Conservation (phyloP, 2,113 vertebrate genomes). For the Talpa occidentalis region DNA sequence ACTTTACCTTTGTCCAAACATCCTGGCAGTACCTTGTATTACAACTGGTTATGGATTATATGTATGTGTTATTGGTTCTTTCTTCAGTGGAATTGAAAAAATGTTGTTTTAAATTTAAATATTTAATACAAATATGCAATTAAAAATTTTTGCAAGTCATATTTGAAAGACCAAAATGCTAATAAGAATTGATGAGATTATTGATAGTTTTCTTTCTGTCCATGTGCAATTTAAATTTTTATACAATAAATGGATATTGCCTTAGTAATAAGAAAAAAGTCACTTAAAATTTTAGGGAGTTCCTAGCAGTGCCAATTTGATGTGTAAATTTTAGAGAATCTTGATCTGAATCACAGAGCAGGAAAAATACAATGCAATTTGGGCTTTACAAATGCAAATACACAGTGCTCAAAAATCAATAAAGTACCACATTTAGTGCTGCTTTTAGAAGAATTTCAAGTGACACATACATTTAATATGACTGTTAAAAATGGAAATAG, state of each 20-base stretch:
- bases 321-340: not conserved
- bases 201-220: not conserved
- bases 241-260: not conserved
- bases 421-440: not conserved
- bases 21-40: conserved; percentile 20
- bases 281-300: not conserved
- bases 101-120: conserved; percentile 3
- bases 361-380: conserved; percentile 21
- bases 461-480: not conserved
- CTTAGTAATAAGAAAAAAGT: conserved; percentile 22
- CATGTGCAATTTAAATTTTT: not conserved
- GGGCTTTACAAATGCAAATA: conserved; percentile 38
- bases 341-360: not conserved
- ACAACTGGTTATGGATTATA: not conserved
- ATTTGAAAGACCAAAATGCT: not conserved
- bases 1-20: not conserved
- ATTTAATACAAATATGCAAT: not conserved
- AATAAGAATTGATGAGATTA: not conserved
- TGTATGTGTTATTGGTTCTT: not conserved
- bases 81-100: not conserved
- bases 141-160: conserved; percentile 14
- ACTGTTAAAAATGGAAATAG: conserved; percentile 20
- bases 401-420: conserved; percentile 1
- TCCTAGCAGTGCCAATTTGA: not conserved
- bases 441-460: conserved; percentile 43